A percentile compares a stretch with the other conserved stretches of the same genome.
Evolutionary conservation across 2,113 vertebrate species (phyloP).

Genomic region (western clawed frog (Xenopus tropicalis)): UCB_Xtro_10.0 CM004447.2:95770501-95771000

Average conservation of each 20-base stretch:
- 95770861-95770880: too few relatives aligned
- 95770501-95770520: too few relatives aligned
- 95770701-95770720: constrained; percentile 75
- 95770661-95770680: constrained; percentile 86
- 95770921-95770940: too few relatives aligned
- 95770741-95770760: constrained; percentile 80
- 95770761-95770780: constrained; percentile 68
- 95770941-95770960: too few relatives aligned
- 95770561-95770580: too few relatives aligned
- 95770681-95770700: constrained; percentile 84
- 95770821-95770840: not conserved
- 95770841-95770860: too few relatives aligned
- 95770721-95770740: constrained; percentile 86
- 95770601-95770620: constrained; percentile 89
- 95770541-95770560: too few relatives aligned
- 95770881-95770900: too few relatives aligned
- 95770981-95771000: too few relatives aligned
- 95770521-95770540: too few relatives aligned
- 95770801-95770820: not conserved
- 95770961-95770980: too few relatives aligned
- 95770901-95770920: too few relatives aligned
- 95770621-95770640: constrained; percentile 85
- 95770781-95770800: not conserved
- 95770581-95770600: constrained; percentile 66
- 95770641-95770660: constrained; percentile 93